Conservation (phyloP, 2,888 invertebrate genomes). For the Stramonita haemastoma region DNA sequence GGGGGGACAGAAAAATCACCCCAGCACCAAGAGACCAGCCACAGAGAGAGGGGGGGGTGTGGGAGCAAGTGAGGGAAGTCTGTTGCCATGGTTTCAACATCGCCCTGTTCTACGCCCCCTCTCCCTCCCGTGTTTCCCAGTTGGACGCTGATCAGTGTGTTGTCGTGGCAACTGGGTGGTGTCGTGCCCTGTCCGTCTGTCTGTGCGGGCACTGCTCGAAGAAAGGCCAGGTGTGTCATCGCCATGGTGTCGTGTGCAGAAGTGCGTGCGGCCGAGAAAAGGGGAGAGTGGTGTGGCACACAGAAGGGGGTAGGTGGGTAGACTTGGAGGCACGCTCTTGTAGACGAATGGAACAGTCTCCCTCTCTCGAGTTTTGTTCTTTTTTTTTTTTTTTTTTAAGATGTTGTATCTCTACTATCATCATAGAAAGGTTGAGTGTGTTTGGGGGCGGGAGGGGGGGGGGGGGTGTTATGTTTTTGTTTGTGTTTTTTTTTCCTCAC, state of each 20-base stretch:
- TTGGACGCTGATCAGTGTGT: slow-evolving; percentile 4
- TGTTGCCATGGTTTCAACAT: background rate
- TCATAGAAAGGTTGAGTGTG: background rate
- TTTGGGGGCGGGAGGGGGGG: no score
- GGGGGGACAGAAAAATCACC: background rate
- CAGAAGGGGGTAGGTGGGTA: background rate
- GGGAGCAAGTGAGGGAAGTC: background rate
- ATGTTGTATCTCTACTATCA: background rate
- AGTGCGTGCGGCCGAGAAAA: background rate
- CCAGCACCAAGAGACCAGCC: slow-evolving; percentile 23
- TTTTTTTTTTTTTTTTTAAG: background rate
- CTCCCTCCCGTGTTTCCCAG: background rate
- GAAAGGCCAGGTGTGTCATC: background rate
- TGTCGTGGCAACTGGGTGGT: background rate
- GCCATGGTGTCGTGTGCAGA: no score
- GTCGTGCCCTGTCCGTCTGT: background rate
- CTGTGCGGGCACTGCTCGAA: background rate
- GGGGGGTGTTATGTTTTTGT: no score
- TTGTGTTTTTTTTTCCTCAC: no score
- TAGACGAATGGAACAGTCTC: background rate
- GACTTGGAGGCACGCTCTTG: background rate
- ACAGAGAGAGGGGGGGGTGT: background rate
- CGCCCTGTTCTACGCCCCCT: background rate
- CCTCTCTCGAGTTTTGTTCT: background rate
- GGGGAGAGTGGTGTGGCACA: no score